Conservation (phyloP, 2,888 invertebrate species). For the Pollenia angustigena region DNA sequence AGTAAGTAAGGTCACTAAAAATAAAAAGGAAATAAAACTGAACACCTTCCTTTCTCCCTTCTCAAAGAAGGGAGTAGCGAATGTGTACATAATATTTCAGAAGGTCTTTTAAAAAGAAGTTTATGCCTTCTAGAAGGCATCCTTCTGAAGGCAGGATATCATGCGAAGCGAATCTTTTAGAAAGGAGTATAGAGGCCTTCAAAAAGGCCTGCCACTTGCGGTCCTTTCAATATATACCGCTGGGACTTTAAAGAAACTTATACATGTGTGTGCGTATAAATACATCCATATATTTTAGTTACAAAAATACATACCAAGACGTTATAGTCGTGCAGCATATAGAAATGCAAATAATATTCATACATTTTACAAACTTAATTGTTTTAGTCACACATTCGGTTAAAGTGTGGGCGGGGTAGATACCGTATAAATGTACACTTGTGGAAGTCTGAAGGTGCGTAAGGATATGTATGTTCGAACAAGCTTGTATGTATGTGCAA, state of each 20-base stretch:
- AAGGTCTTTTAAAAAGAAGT: too few species aligned
- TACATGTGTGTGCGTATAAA: background rate
- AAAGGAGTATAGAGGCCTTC: too few species aligned
- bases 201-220: too few species aligned
- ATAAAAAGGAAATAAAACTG: too few species aligned
- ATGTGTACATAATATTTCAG: too few species aligned
- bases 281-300: background rate
- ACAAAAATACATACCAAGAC: background rate
- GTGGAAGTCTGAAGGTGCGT: conserved; percentile 2
- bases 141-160: too few species aligned
- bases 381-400: conserved; percentile 48
- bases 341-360: conserved; percentile 61
- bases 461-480: background rate
- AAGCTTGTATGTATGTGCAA: background rate
- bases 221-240: too few species aligned
- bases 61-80: too few species aligned
- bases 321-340: background rate
- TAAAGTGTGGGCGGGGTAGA: background rate
- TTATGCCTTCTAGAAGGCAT: too few species aligned
- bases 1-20: too few species aligned
- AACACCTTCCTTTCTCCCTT: too few species aligned
- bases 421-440: conserved; percentile 20
- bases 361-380: conserved; percentile 61
- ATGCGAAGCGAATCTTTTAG: too few species aligned
- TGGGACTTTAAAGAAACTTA: background rate